Evolutionary conservation across 2,113 vertebrate genomes (phyloP), one percentile per base, ranked within the genome.

Genomic region (Tapirus terrestris): DNA sequence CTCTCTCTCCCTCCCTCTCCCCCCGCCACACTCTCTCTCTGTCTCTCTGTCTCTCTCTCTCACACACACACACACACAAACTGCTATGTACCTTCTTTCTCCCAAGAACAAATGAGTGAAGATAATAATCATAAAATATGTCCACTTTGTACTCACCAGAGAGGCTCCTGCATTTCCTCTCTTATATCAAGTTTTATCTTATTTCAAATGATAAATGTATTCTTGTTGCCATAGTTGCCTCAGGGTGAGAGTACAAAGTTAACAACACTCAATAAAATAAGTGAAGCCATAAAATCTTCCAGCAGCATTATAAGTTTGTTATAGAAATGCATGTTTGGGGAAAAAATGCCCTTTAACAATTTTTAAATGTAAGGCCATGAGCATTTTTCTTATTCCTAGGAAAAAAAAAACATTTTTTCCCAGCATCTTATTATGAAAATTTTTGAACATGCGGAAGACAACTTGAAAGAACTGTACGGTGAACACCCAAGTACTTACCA

Each of bases 251-350:
- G 60, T 91, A 93, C 88, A 96, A 82, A 94, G 72, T 96, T 93
- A 97, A 92, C 39, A 96, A 61, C 17, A 85, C 88, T 97, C 83
- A 88, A 1, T 95, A 94, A 92, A 97, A 58, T n/a, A 84, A 61
- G 36, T 92, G 45, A 96, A 97, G 80, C 83, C 68, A 90, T 97
- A 96, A 95, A 97, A 92, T 43, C 58, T 94, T 95, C 81, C 3
- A 3, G 21, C 18, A 85, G 65, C 48, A 68, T 97, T 94, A 63
- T 92, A 89, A 91, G 39, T 18, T 88, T 90, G 63, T 94, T 96
- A 91, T 95, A 61, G 90, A 96, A 98, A 61, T 85, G 25, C 33
- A 23, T 43, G 8, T 93, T 97, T 91, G 5, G 61, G 56, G 33
- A 51, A 27, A 73, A 73, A 81, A 96, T 56, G 18, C 45, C 33